Conservation (phyloP, 2,113 vertebrate genomes). For the Aepyceros melampus region DNA sequence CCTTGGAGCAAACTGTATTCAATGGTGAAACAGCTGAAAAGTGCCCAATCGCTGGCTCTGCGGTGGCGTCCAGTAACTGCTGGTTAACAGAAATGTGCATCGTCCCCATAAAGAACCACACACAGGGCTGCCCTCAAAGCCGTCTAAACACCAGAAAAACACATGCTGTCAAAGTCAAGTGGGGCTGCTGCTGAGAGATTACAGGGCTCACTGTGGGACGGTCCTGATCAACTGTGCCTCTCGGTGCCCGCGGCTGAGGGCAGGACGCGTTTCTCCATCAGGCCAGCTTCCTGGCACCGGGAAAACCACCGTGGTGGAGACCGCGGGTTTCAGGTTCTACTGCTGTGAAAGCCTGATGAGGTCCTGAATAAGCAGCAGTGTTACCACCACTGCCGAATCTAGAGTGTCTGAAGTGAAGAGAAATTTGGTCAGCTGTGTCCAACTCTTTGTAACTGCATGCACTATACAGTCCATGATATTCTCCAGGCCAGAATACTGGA, state of each 20-base stretch:
- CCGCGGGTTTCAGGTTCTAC: background rate
- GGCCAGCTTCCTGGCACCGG: background rate
- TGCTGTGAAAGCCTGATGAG: background rate
- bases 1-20: background rate
- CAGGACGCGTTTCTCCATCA: background rate
- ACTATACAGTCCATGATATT: background rate
- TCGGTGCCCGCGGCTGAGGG: background rate
- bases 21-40: background rate
- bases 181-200: slow-evolving; percentile 21
- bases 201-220: background rate
- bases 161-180: background rate
- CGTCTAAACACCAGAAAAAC: background rate
- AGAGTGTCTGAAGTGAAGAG: background rate
- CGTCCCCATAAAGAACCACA: background rate
- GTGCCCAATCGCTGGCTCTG: background rate
- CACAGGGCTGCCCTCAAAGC: background rate
- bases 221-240: background rate
- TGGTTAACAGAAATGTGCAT: background rate
- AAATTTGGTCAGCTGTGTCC: background rate
- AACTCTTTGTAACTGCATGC: background rate
- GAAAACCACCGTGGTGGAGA: background rate
- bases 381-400: background rate
- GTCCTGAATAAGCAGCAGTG: background rate
- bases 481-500: background rate
- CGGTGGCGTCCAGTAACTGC: background rate